Evolutionary conservation across 1,140 invertebrate genomes (phyloP).

Genomic region (Microvelia longipes): DNA sequence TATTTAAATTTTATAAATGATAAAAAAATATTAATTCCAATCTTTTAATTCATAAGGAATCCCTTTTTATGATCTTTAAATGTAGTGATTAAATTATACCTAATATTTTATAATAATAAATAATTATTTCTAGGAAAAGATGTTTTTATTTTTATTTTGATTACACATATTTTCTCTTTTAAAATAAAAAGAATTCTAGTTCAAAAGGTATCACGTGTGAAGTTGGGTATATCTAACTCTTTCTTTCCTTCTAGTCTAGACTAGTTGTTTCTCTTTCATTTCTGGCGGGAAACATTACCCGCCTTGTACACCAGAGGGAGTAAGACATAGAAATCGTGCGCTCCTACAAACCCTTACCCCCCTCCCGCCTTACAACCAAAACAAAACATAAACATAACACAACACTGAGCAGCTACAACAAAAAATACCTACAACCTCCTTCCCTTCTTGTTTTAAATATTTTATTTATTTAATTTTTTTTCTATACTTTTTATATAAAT

Average conservation of each 20-base stretch:
- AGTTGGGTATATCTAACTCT: background rate
- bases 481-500: no score
- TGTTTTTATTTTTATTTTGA: no score
- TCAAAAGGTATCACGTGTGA: background rate
- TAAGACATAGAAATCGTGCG: background rate
- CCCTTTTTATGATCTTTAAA: no score
- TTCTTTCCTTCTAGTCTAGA: background rate
- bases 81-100: no score
- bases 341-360: background rate
- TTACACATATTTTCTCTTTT: no score
- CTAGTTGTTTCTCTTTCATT: background rate
- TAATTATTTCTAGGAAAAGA: no score
- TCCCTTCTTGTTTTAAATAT: background rate
- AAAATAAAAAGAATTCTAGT: no score
- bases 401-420: background rate
- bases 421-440: background rate
- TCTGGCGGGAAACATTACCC: background rate
- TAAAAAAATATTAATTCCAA: no score
- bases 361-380: background rate
- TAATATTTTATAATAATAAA: no score
- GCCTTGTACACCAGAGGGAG: background rate
- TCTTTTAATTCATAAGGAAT: no score
- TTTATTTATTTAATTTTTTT: no score
- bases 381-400: background rate
- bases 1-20: no score